Base-by-base conservation (phyloP, 2,797 vertebrate genomes). In the Lagorchestes hirsutus region DNA sequence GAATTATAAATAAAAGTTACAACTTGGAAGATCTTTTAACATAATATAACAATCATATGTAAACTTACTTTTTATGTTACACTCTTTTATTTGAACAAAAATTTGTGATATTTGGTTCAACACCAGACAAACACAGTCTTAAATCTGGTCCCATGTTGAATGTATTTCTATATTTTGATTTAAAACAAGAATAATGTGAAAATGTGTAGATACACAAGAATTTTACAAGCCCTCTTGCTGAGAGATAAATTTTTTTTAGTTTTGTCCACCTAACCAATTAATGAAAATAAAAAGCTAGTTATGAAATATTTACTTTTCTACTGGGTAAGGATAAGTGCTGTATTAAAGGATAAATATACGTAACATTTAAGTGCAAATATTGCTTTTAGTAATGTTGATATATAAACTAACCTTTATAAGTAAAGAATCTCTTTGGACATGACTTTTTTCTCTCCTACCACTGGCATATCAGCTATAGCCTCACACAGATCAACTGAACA, bases 1-100 rank as follows among this genome's bases (percentile, higher is more conserved):
- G 22, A 82, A 82, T 82, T 82, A 82, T 82, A 82, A 82, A 82
- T 82, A 82, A 82, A 24, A 82, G n/a, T 82, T 82, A 82, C 74
- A 82, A 46, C 74, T 46, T 46, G 74, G n/a, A 82, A 46, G n/a
- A 82, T 46, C 16, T 40, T 82, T 82, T 82, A 82, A 46, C 74
- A 46, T 40, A 27, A 46, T 82, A 82, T 46, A 46, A 82, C 74
- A 82, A 46, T 46, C 40, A 24, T 46, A 82, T 46, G 40, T 82
- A 82, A 82, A 82, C 74, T 82, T 46, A 82, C 46, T 82, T 82
- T 82, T 82, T 6, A 82, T 82, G 40, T 46, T 82, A 40, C 74
- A 46, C 40, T 82, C 40, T 46, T 82, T 82, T 46, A 82, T 46
- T 82, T 82, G 22, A 82, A 82, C 74, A 82, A 82, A 82, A 82